Evolutionary conservation across 92 coral and sea anemone genomes (phyloP), one percentile per base, ranked within the genome.

Genomic region (Actinernus sp.): DNA sequence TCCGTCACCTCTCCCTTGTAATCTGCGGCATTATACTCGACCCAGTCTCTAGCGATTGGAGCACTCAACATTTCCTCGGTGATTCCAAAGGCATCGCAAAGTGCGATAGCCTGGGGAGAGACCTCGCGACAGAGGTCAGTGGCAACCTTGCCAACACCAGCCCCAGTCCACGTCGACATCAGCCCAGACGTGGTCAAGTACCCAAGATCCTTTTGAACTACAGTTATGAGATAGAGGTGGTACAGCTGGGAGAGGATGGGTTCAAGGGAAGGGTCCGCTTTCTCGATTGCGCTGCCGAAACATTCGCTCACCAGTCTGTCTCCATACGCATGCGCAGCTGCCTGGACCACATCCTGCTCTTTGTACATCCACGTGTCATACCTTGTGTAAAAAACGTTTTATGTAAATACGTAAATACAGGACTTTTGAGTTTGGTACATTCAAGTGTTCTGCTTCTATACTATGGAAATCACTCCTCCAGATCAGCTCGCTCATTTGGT

Each of bases 11-110:
- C 96, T 6, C 96, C 96, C 32, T 68, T 68, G 66, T 89, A 85
- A 38, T 89, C 96, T 26, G 73, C 73, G 3, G 86, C 62, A 31
- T 89, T 89, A 29, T 84, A 89, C 80, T 79, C 72, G 76, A 89
- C 55, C 96, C 96, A 89, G 80, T 89, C 96, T 30, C 96, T 77
- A 2, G 96, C 96, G 38, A 89, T 89, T 32, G 96, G 96, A 13
- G 96, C 96, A 58, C 75, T 85, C 8, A 89, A 52, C 88, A 89
- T 51, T 57, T 85, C 88, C 3, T 89, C 85, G 18, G 81, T 61
- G 57, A 85, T 41, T 16, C 84, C 91, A 74, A 89, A 89, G 5
- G 96, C 91, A 41, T 89, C 92, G 68, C 88, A 89, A 26, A 88
- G 87, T 55, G 91, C 87, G 53, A 85, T 58, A 28, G 96, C 87